Evolutionary conservation across 1,140 invertebrate genomes (phyloP).

Genomic region (Papilio glaucus): DNA sequence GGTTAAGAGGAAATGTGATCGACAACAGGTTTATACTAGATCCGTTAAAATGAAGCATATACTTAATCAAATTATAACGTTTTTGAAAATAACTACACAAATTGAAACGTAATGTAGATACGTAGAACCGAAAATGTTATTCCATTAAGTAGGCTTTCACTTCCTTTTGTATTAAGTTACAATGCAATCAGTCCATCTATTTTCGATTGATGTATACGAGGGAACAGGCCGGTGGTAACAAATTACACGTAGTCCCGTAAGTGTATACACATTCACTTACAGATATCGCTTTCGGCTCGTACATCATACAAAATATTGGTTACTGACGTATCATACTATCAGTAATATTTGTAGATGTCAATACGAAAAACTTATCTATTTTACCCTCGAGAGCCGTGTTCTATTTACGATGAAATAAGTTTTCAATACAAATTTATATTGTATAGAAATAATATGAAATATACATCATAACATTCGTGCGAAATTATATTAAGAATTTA

Average conservation of each 20-base stretch:
- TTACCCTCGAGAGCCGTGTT: constrained; percentile 17
- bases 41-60: too few species aligned
- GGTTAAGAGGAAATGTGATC: too few species aligned
- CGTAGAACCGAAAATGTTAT: constrained; percentile 41
- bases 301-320: constrained; percentile 55
- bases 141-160: constrained; percentile 44
- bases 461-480: not conserved
- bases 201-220: constrained; percentile 59
- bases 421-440: not conserved
- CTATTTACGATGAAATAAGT: constrained; percentile 26
- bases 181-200: constrained; percentile 68
- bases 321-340: constrained; percentile 42
- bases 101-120: not conserved
- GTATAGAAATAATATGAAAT: not conserved
- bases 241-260: constrained; percentile 45
- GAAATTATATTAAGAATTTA: constrained; percentile 15
- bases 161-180: constrained; percentile 63
- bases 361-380: constrained; percentile 33
- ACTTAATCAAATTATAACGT: not conserved
- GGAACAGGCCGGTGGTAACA: constrained; percentile 49
- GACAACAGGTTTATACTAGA: too few species aligned
- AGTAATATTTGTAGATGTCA: constrained; percentile 35
- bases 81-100: not conserved
- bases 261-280: constrained; percentile 51
- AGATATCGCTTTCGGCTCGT: constrained; percentile 50